A percentile compares a stretch with the other conserved stretches of the same genome.
Conservation (phyloP, 2,113 vertebrate species). For the Paramisgurnus dabryanus region DNA sequence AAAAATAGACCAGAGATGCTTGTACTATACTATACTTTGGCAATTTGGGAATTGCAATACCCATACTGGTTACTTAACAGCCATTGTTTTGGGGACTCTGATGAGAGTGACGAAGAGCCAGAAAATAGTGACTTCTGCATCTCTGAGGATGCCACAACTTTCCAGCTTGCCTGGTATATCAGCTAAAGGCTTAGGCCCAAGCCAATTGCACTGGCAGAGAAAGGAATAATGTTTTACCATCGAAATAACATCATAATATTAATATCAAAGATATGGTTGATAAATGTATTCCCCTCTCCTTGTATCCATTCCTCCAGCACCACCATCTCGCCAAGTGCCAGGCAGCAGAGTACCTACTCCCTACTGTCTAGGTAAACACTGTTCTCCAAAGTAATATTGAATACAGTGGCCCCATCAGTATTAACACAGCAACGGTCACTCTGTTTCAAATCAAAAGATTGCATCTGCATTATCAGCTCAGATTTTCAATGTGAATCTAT, state of each 20-base stretch:
- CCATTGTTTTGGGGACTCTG: not conserved
- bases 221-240: not conserved
- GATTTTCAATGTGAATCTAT: too few relatives aligned
- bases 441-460: too few relatives aligned
- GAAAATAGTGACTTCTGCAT: not conserved
- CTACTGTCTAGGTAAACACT: not conserved
- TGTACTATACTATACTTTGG: too few relatives aligned
- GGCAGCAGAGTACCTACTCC: not conserved
- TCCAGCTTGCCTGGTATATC: not conserved
- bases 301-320: not conserved
- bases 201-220: too few relatives aligned
- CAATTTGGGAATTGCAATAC: too few relatives aligned
- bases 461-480: too few relatives aligned
- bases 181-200: too few relatives aligned
- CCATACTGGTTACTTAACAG: not conserved
- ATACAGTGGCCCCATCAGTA: slow-evolving; percentile 1
- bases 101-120: not conserved
- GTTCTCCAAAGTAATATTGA: not conserved
- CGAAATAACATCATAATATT: not conserved
- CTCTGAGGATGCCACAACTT: not conserved
- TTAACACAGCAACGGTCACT: too few relatives aligned
- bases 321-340: not conserved
- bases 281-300: slow-evolving; percentile 1
- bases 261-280: not conserved
- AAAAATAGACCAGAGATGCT: too few relatives aligned